Base-by-base conservation (phyloP, 2,797 vertebrate species). In the Betta splendens region DNA sequence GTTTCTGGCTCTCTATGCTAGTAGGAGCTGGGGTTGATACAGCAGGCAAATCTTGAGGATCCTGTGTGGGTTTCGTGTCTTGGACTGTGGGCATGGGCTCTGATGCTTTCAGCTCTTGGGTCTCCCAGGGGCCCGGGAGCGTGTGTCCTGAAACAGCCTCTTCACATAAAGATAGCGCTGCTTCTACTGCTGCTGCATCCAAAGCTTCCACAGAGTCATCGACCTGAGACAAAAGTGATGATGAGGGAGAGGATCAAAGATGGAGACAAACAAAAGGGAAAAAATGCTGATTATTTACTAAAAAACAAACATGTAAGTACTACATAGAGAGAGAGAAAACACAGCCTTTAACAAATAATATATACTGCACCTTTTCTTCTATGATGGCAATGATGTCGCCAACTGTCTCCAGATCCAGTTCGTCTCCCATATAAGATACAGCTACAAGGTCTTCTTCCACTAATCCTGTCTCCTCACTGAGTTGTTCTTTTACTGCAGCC, bases 321-420 rank as follows among this genome's bases (percentile, higher is more conserved):
- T n/a, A n/a, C n/a, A n/a, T n/a, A n/a, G n/a, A n/a, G n/a, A n/a
- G n/a, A n/a, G n/a, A n/a, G n/a, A n/a, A n/a, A n/a, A n/a, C n/a
- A n/a, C n/a, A n/a, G n/a, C n/a, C n/a, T 12, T 12, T 3, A 5
- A 32, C 2, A 32, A 5, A 15, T 15, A 13, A 32, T 13, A n/a
- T n/a, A n/a, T n/a, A n/a, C n/a, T n/a, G 77, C 90, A 97, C 96
- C 94, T 98, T 98, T 75, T 98, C 96, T 72, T 97, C 96, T 81
- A 98, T 98, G 82, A 98, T 98, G 80, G 96, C 96, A 61, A 99
- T 98, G 78, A 99, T 98, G 84, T 94, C 97, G 74, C 95, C 96
- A 58, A 98, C 95, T 0, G 97, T 98, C 73, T 95, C 96, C 53
- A 98, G 93, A 79, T 98, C 95, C 64, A 99, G 86, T 64, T 98